phyloP scores from a whole-genome alignment of 2,888 invertebrate species.

The Andrena bucephala region DNA sequence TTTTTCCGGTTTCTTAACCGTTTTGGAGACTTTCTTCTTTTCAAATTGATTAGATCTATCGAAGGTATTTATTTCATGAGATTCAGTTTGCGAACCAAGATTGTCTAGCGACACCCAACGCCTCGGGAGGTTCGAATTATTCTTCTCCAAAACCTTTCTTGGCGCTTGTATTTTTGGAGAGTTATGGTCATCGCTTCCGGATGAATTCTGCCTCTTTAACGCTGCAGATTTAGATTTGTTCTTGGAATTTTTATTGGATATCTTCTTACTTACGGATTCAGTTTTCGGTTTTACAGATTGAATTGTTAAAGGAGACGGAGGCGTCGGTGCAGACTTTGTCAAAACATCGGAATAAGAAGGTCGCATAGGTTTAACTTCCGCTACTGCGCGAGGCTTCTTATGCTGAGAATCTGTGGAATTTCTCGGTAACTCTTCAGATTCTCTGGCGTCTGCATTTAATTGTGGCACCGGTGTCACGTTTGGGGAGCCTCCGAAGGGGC shows the following conservation, averaged over 20 bases:
- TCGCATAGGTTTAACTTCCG: slow-evolving; percentile 94
- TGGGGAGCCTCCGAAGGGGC: slow-evolving; percentile 88
- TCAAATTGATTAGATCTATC: slow-evolving; percentile 81
- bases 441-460: slow-evolving; percentile 69
- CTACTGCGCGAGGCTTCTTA: slow-evolving; percentile 91
- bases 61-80: slow-evolving; percentile 76
- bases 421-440: slow-evolving; percentile 77
- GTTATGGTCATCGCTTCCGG: slow-evolving; percentile 86
- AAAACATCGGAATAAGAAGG: slow-evolving; percentile 94
- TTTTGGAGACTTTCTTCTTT: slow-evolving; percentile 77
- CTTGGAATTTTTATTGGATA: slow-evolving; percentile 83
- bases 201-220: slow-evolving; percentile 86
- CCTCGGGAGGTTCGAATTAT: slow-evolving; percentile 84
- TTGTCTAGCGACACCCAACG: slow-evolving; percentile 85
- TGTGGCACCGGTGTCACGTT: slow-evolving; percentile 81
- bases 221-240: slow-evolving; percentile 83
- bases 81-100: slow-evolving; percentile 78
- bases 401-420: slow-evolving; percentile 66
- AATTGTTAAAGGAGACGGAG: slow-evolving; percentile 80
- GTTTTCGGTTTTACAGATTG: slow-evolving; percentile 81
- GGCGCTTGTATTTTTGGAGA: slow-evolving; percentile 81
- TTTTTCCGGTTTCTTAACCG: slow-evolving; percentile 78
- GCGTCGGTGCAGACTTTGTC: slow-evolving; percentile 88
- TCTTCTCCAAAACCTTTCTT: slow-evolving; percentile 82
- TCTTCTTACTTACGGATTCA: slow-evolving; percentile 83